Evolutionary conservation across 2,888 invertebrate genomes (phyloP).

Genomic region (Serrognathus titanus): DNA sequence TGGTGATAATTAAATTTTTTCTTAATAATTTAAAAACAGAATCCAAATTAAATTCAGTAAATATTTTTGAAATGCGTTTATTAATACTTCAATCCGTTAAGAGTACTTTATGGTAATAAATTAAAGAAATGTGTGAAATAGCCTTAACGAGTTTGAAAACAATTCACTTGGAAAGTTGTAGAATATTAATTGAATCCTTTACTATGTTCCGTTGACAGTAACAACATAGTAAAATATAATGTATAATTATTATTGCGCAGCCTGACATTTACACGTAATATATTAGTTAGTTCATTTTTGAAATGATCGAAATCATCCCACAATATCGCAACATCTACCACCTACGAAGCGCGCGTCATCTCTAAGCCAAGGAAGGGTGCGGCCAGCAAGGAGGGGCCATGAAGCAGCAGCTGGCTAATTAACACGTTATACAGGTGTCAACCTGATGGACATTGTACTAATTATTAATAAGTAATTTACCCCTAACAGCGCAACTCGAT

Average conservation of each 20-base stretch:
- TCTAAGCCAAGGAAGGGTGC: conserved; percentile 7
- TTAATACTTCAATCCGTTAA: no score
- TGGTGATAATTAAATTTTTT: no score
- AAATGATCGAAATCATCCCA: conserved; percentile 18
- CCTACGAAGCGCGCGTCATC: conserved; percentile 17
- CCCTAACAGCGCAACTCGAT: conserved; percentile 14
- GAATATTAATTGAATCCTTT: no score
- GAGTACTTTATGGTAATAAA: no score
- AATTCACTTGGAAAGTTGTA: no score
- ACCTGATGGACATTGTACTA: conserved; percentile 32
- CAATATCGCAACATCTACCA: conserved; percentile 14
- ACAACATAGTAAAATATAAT: conserved; percentile 4
- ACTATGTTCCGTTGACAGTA: conserved; percentile 1
- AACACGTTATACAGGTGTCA: conserved; percentile 39
- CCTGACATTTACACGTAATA: conserved; percentile 9
- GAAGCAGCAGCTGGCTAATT: conserved; percentile 32
- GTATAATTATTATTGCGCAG: conserved; percentile 12
- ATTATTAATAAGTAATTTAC: conserved; percentile 26
- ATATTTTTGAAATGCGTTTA: no score
- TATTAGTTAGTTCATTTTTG: conserved; percentile 12
- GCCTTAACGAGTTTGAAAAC: no score
- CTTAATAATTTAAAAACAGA: no score
- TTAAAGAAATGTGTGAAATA: no score
- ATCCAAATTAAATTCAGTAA: no score
- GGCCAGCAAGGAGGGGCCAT: conserved; percentile 22